Base-by-base conservation (phyloP, 1,140 invertebrate genomes). In the Radopholus similis region DNA sequence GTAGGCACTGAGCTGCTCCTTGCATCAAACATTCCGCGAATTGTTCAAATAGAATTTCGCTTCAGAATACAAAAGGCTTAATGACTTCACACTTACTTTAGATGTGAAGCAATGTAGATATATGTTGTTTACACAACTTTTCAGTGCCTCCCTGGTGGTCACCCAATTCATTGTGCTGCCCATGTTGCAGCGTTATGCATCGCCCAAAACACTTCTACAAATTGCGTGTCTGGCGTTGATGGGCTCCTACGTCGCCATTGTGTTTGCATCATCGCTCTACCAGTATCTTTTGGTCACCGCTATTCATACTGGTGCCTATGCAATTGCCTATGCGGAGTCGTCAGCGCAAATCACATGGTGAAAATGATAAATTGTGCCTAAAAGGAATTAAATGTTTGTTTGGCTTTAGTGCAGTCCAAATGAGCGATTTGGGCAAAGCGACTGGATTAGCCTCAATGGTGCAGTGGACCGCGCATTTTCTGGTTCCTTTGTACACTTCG, bases 371-470 rank as follows among this genome's bases (percentile, higher is more conserved):
- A 18, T 18, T 4, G 9, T 21, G 18, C 0, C 5, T 42, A 23
- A 30, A 21, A 34, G 30, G 23, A 18, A 28, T 30, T 26, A 73
- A 38, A 30, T 40, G 6, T 47, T n/a, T n/a, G n/a, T 21, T 37
- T 2, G 21, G 15, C 68, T 78, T 80, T 57, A 79, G 78, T 53
- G 62, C 78, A 21, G 78, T 81, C 5, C 77, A 81, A 66, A 47
- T 44, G n/a, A 68, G 67, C 6, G 78, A 81, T 38, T 65, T 81
- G 3, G 78, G 78, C 40, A 81, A 81, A 55, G 78, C 78, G 1
- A 82, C 78, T 4, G 78, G 78, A 34, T 62, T 81, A 26, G 80
- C 80, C 42, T 77, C 78, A 32, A 81, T 81, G 80, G 72, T 76
- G n/a, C 80, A 82, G 66, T 81, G 78, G 78, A 51, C 65, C 8